Percentiles rank a stretch among this genome's conserved stretches.
phyloP scores from a whole-genome alignment of 2,888 invertebrate species.

The Hyppa rectilinea region DNA sequence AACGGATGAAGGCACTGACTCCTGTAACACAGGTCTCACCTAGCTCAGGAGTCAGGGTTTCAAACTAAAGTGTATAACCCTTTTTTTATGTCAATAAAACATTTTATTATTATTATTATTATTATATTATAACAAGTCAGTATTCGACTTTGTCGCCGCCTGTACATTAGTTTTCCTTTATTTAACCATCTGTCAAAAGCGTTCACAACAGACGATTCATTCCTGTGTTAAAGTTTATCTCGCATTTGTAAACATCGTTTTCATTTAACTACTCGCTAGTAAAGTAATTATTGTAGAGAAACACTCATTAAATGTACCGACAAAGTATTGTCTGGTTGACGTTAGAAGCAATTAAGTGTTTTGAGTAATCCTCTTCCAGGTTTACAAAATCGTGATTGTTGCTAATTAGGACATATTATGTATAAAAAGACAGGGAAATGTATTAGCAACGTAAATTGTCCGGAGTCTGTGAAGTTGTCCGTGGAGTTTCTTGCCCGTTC shows the following conservation, averaged over 20 bases:
- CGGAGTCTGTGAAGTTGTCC: too few species aligned
- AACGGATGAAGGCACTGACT: too few species aligned
- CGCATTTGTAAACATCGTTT: constrained; percentile 77
- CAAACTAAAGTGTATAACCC: too few species aligned
- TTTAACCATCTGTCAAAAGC: constrained; percentile 82
- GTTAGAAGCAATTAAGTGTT: background rate
- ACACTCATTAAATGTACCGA: constrained; percentile 37
- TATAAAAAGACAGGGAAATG: background rate
- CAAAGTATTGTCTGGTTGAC: constrained; percentile 15
- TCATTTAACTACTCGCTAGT: constrained; percentile 68
- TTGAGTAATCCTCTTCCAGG: background rate
- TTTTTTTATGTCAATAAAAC: too few species aligned
- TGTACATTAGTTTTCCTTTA: constrained; percentile 66
- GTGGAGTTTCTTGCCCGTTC: too few species aligned
- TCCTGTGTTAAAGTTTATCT: constrained; percentile 83
- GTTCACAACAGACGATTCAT: constrained; percentile 77
- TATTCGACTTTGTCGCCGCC: constrained; percentile 34
- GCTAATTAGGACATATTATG: too few species aligned
- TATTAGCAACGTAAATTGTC: too few species aligned
- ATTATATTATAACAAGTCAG: too few species aligned
- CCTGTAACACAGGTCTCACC: too few species aligned
- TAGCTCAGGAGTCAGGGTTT: too few species aligned
- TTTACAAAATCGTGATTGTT: background rate
- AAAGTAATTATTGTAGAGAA: constrained; percentile 56
- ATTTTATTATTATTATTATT: too few species aligned